Percentiles rank a stretch among this genome's conserved stretches.
Conservation (phyloP, 2,888 invertebrate genomes). For the Calephelis perditalis region DNA sequence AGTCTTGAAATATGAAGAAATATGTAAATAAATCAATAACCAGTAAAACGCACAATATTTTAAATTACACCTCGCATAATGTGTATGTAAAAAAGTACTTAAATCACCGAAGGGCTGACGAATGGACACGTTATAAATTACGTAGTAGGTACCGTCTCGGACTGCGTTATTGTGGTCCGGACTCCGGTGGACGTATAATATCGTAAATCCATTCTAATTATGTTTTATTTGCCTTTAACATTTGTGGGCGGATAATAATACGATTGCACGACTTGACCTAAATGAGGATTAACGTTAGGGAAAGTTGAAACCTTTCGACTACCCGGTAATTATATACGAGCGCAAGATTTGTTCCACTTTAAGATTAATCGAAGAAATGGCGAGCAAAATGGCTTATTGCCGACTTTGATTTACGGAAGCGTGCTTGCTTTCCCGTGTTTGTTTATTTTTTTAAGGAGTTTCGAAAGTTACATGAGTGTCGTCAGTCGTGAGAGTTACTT, state of each 20-base stretch:
- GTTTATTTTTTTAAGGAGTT: too few relatives aligned
- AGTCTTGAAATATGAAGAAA: too few relatives aligned
- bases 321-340: constrained; percentile 10
- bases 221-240: constrained; percentile 8
- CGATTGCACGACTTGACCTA: constrained; percentile 10
- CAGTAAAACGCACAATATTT: not conserved
- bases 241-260: constrained; percentile 11
- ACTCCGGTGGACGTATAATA: constrained; percentile 11
- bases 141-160: not conserved
- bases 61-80: constrained; percentile 1
- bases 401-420: too few relatives aligned
- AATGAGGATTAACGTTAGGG: constrained; percentile 8
- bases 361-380: constrained; percentile 1
- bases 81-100: constrained; percentile 4
- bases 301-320: constrained; percentile 11
- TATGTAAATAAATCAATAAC: too few relatives aligned
- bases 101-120: constrained; percentile 13
- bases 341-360: constrained; percentile 7
- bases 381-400: too few relatives aligned
- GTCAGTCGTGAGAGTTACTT: too few relatives aligned
- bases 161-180: constrained; percentile 1
- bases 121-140: constrained; percentile 9
- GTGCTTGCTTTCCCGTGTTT: too few relatives aligned
- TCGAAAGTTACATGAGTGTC: too few relatives aligned
- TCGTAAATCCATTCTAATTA: constrained; percentile 10